Percentiles rank a stretch among this genome's conserved stretches.
These are phyloP conservation scores for Ceratina calcarata DNA, from an alignment of 1,140 invertebrate species.

Conservation along the genomic window DNA sequence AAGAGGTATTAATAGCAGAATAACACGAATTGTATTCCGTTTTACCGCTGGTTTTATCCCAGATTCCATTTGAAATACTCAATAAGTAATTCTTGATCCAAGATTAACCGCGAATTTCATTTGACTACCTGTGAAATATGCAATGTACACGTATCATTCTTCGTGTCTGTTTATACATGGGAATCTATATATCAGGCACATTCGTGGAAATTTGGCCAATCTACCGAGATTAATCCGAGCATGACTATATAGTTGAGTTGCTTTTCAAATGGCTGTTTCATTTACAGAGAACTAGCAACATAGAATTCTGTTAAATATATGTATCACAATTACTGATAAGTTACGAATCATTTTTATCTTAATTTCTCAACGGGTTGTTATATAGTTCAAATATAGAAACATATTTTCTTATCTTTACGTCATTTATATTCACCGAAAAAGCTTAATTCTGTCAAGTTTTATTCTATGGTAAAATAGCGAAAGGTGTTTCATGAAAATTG, in stretches of 20 bases:
- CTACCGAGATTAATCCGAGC: background rate
- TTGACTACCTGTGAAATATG: background rate
- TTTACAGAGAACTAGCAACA: background rate
- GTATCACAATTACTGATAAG: background rate
- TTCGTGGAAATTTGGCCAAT: background rate
- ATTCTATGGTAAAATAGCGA: too few relatives aligned
- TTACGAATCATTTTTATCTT: constrained; percentile 6
- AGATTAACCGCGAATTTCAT: background rate
- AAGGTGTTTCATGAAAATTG: too few relatives aligned
- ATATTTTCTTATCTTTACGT: too few relatives aligned
- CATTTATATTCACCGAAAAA: too few relatives aligned
- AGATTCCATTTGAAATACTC: background rate
- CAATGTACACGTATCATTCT: too few relatives aligned
- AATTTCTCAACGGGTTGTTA: background rate
- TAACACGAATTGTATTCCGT: background rate
- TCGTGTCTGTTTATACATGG: background rate
- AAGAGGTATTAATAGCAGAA: background rate
- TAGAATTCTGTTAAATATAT: background rate
- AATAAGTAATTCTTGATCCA: background rate
- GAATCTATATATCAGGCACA: background rate
- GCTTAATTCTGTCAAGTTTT: too few relatives aligned
- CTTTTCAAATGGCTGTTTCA: constrained; percentile 14
- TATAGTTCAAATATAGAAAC: too few relatives aligned
- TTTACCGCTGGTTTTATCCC: background rate
- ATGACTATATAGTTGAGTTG: constrained; percentile 7